These are phyloP conservation scores for Argyresthia albistria DNA, from an alignment of 2,888 invertebrate genomes.

Conservation along the genomic window DNA sequence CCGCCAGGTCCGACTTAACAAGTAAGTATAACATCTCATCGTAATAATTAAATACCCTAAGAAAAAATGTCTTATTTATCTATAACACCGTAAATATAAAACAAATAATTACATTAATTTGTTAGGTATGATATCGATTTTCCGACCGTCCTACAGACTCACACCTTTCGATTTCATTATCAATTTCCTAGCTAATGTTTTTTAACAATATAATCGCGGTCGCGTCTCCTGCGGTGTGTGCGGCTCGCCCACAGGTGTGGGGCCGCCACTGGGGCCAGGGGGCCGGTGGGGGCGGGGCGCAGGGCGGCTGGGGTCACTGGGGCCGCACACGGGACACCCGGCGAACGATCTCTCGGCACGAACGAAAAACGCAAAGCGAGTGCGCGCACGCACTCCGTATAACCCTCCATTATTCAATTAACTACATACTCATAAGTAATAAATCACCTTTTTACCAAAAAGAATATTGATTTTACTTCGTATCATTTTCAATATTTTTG, in stretches of 20 bases:
- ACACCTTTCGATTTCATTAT: constrained; percentile 71
- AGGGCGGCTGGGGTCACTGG: constrained; percentile 11
- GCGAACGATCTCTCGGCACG: constrained; percentile 58
- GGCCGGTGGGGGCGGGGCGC: constrained; percentile 15
- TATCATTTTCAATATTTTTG: constrained; percentile 72
- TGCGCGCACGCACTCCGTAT: constrained; percentile 57
- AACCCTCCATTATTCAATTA: constrained; percentile 69
- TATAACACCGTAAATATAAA: constrained; percentile 73
- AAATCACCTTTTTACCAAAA: constrained; percentile 59
- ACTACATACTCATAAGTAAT: constrained; percentile 71
- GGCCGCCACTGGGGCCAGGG: constrained; percentile 13
- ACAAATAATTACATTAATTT: constrained; percentile 72
- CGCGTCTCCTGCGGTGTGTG: constrained; percentile 51
- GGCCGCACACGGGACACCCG: constrained; percentile 31
- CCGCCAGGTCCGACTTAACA: constrained; percentile 55
- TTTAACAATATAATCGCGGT: constrained; percentile 66
- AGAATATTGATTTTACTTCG: constrained; percentile 72
- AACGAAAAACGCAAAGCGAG: constrained; percentile 59
- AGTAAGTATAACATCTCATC: constrained; percentile 66
- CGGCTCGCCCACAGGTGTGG: constrained; percentile 21
- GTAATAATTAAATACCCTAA: constrained; percentile 71
- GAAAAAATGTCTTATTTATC: constrained; percentile 72
- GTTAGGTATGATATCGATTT: constrained; percentile 71
- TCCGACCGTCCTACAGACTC: constrained; percentile 67
- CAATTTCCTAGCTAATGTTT: constrained; percentile 73